Percentiles rank a stretch among this genome's conserved stretches.
Evolutionary conservation across 2,888 invertebrate genomes (phyloP).

Genomic region (Notocelia uddmanniana): DNA sequence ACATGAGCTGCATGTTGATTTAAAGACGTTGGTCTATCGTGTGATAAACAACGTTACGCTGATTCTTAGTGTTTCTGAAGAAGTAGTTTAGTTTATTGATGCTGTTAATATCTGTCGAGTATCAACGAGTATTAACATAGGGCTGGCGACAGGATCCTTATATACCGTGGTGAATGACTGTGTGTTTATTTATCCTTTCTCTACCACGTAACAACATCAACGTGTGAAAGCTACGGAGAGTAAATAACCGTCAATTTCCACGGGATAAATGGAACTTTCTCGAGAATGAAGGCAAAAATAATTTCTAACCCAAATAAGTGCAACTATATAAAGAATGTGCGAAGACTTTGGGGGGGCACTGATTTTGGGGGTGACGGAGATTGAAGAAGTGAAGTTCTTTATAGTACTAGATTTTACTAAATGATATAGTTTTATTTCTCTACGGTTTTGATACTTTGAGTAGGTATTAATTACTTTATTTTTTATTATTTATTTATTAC

Average conservation of each 20-base stretch:
- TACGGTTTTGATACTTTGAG: too few species aligned
- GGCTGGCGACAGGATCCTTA: not conserved
- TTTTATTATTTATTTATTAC: too few species aligned
- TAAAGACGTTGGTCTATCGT: too few species aligned
- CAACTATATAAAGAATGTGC: not conserved
- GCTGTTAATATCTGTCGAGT: not conserved
- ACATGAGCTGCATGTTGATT: too few species aligned
- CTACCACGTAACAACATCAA: not conserved
- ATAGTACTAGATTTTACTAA: too few species aligned
- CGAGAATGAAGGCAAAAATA: not conserved
- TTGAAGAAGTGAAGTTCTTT: not conserved
- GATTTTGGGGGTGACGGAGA: too few species aligned
- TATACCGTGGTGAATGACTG: not conserved
- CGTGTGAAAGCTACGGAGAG: constrained; percentile 17
- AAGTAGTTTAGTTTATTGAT: not conserved
- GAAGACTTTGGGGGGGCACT: not conserved
- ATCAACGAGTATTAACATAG: not conserved
- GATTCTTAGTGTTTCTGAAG: too few species aligned
- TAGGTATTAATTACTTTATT: too few species aligned
- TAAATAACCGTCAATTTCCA: constrained; percentile 16
- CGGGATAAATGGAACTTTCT: not conserved
- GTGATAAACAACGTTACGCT: too few species aligned
- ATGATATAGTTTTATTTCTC: too few species aligned
- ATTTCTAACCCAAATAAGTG: not conserved
- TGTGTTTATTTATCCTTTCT: constrained; percentile 9